Conservation (phyloP, 2,797 vertebrate species). For the Netta rufina region DNA sequence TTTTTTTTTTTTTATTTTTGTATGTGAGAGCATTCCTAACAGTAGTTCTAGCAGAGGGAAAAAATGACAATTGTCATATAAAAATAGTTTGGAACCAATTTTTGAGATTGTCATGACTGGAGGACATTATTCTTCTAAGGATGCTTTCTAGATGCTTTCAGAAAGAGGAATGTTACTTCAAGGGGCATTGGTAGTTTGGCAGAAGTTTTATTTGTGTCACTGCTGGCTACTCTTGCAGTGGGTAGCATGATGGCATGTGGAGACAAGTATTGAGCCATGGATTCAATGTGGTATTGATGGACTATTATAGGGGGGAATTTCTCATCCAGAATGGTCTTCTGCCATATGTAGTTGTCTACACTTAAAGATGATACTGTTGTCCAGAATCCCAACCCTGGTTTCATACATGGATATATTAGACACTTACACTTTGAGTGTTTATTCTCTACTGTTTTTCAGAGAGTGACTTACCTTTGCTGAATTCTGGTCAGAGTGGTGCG, state of each 20-base stretch:
- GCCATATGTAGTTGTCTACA: background rate
- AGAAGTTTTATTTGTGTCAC: background rate
- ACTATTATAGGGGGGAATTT: background rate
- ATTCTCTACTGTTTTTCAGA: too few relatives aligned
- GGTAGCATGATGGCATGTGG: too few relatives aligned
- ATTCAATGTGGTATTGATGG: fast-evolving
- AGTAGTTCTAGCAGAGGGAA: background rate
- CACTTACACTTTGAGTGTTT: background rate
- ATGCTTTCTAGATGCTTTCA: background rate
- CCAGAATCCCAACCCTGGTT: background rate
- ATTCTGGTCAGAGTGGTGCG: background rate
- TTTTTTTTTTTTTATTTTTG: too few relatives aligned
- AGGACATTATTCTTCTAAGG: background rate
- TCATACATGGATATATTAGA: fast-evolving
- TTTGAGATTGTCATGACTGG: background rate
- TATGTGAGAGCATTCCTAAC: background rate
- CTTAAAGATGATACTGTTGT: background rate
- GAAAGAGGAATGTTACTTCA: background rate
- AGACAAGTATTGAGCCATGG: background rate
- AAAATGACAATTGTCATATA: background rate
- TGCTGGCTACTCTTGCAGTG: background rate
- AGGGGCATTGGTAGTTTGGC: background rate
- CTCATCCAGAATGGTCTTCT: background rate
- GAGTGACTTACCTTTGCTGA: background rate
- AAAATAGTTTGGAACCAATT: background rate